phyloP scores from a whole-genome alignment of 1,140 invertebrate genomes.

The Protaetia brevitarsis region DNA sequence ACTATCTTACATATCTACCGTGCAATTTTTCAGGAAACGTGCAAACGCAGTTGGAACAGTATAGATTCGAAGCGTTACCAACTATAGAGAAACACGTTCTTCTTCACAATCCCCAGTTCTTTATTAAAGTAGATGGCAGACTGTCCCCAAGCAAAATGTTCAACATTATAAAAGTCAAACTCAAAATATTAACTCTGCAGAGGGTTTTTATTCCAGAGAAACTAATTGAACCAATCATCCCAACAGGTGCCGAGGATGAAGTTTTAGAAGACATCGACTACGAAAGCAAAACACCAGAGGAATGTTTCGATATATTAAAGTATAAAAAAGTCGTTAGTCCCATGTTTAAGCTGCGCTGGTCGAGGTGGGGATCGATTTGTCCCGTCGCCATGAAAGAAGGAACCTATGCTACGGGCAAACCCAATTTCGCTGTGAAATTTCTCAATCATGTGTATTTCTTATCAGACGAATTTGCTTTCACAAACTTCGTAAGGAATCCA shows the following conservation, averaged over 20 bases:
- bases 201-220: slow-evolving; percentile 49
- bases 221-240: slow-evolving; percentile 40
- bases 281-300: slow-evolving; percentile 33
- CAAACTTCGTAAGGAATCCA: slow-evolving; percentile 58
- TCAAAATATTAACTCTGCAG: slow-evolving; percentile 47
- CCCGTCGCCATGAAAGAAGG: slow-evolving; percentile 58
- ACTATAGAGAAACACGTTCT: slow-evolving; percentile 52
- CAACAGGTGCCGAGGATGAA: slow-evolving; percentile 29
- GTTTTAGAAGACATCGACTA: slow-evolving; percentile 24
- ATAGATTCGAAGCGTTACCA: slow-evolving; percentile 45
- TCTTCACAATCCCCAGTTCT: slow-evolving; percentile 51
- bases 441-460: slow-evolving; percentile 59
- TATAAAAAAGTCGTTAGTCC: slow-evolving; percentile 34
- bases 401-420: slow-evolving; percentile 46
- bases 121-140: slow-evolving; percentile 57
- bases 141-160: slow-evolving; percentile 49
- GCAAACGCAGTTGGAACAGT: slow-evolving; percentile 50
- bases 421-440: slow-evolving; percentile 55
- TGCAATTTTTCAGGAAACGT: slow-evolving; percentile 49
- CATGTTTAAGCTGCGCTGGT: slow-evolving; percentile 48
- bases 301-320: slow-evolving; percentile 42
- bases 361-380: slow-evolving; percentile 57
- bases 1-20: slow-evolving; percentile 38
- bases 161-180: slow-evolving; percentile 48
- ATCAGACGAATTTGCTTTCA: slow-evolving; percentile 48